Evolutionary conservation across 2,888 invertebrate species (phyloP).

Genomic region (Neocrepidodera transversa): DNA sequence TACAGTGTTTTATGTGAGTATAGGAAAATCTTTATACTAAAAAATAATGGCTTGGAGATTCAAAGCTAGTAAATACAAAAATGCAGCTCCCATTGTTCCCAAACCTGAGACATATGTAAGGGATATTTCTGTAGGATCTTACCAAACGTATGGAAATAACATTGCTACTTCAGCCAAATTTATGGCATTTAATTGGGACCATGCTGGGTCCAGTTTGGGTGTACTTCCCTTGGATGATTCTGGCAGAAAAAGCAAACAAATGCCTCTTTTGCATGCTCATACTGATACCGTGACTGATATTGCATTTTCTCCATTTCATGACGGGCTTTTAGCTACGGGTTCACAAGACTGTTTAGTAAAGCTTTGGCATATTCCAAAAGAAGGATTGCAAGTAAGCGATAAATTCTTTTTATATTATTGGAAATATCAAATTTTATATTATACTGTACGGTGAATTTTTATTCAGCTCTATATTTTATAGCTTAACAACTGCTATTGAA

Average conservation of each 20-base stretch:
- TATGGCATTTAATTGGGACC: slow-evolving; percentile 96
- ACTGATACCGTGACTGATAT: slow-evolving; percentile 93
- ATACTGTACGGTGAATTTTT: too few relatives aligned
- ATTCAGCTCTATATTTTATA: too few relatives aligned
- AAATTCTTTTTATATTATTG: background rate
- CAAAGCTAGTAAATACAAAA: slow-evolving; percentile 98
- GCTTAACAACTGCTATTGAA: too few relatives aligned
- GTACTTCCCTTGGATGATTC: slow-evolving; percentile 87
- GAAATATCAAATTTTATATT: too few relatives aligned
- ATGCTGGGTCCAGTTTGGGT: slow-evolving; percentile 89
- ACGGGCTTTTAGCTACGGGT: slow-evolving; percentile 88
- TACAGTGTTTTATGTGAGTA: slow-evolving; percentile 32
- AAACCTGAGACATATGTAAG: slow-evolving; percentile 90
- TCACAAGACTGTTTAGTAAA: slow-evolving; percentile 89
- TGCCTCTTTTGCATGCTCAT: slow-evolving; percentile 86
- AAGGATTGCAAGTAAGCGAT: slow-evolving; percentile 65
- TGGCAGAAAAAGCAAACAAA: slow-evolving; percentile 87
- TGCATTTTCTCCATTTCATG: slow-evolving; percentile 95
- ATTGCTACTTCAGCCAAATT: slow-evolving; percentile 92
- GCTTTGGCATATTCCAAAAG: slow-evolving; percentile 88
- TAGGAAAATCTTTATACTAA: slow-evolving; percentile 11
- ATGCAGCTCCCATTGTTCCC: slow-evolving; percentile 94
- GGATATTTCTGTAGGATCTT: slow-evolving; percentile 90
- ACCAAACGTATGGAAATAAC: slow-evolving; percentile 94
- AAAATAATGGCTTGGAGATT: slow-evolving; percentile 88